Evolutionary conservation across 2,888 invertebrate genomes (phyloP), one percentile per base, ranked within the genome.

Genomic region (Metopia argyrocephala): DNA sequence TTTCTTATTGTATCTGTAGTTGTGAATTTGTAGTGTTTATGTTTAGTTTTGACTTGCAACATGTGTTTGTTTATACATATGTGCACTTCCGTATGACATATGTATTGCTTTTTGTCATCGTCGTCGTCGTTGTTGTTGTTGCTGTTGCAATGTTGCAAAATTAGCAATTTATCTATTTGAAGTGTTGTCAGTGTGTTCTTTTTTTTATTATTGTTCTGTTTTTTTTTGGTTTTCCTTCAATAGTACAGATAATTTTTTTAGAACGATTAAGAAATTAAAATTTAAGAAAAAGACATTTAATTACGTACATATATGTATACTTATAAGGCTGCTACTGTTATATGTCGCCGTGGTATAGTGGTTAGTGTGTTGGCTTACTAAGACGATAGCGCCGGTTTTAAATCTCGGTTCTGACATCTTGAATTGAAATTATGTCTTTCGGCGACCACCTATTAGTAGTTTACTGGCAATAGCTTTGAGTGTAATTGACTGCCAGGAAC

Each of bases 121-220:
- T 38, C 15, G 3, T 38, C 4, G 15, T 38, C 12, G 31, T 0
- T 31, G 9, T 31, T 38, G 38, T 38, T 38, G 38, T 15, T 38
- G 38, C 12, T 38, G 38, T 38, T 31, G 21, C 23, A 52, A 54
- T 25, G 27, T 65, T 76, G 70, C 76, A 76, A 76, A 70, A 64
- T 64, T 62, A 64, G 64, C 64, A 76, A 76, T 76, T 70, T 76
- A 76, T 76, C 64, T 46, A 48, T 65, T 52, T 23, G 31, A 31
- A 65, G 52, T 31, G 52, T 52, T 38, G 52, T 65, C 31, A 52
- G 21, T 50, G 46, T 48, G 18, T 46, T 31, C 38, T 38, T 15
- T n/a, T 38, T 38, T 46, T 3, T 48, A 21, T 38, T 45, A 21
- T 59, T 4, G 15, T 38, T 21, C n/a, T 23, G 38, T 1, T 38